Base-by-base conservation (phyloP, 2,113 vertebrate genomes). In the Pseudorectes ferrugineus region DNA sequence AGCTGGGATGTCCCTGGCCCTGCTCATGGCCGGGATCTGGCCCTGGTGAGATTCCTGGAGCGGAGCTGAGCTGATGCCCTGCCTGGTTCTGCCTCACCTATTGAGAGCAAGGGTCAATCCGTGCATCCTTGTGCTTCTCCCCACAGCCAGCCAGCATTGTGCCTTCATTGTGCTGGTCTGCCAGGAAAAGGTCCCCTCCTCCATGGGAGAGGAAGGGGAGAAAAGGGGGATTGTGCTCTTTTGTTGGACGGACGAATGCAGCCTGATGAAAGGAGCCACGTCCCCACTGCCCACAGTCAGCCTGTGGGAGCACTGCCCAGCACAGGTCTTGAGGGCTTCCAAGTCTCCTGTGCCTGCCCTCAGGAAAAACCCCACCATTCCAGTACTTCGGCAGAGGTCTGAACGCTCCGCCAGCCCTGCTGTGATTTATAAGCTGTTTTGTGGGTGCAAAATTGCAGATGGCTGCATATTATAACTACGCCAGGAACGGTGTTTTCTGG, bases 391-490 rank as follows among this genome's bases (percentile, higher is more conserved):
- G 52, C 74, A 77, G 62, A n/a, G 72, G 57, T 49, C 4, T 28
- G 38, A 33, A 10, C 12, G 24, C n/a, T 62, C 63, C 9, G 7
- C 61, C 49, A 89, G 58, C 77, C 63, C 76, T 35, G 22, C 87
- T 49, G 0, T 35, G 63, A 71, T 81, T 70, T 85, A 36, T 31
- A 46, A 57, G 12, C 55, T 36, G 43, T 23, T 96, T 58, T 46
- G 45, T 83, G 63, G 49, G 62, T 13, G 16, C 91, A 38, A 0
- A 89, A 66, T 36, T 76, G 61, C 80, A 93, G 76, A 26, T 80
- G 58, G 24, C 54, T 38, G 9, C 35, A 2, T 20, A 31, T 35
- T 68, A 3, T 28, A 76, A 73, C 21, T 28, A 2, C 0, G 0
- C 12, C 28, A 42, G 79, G 29, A 88, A 42, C 0, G 0, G 54